These are phyloP conservation scores for Heliocidaris tuberculata DNA, from an alignment of 35 echinoderm and acorn worm species.

Conservation along the genomic window DNA sequence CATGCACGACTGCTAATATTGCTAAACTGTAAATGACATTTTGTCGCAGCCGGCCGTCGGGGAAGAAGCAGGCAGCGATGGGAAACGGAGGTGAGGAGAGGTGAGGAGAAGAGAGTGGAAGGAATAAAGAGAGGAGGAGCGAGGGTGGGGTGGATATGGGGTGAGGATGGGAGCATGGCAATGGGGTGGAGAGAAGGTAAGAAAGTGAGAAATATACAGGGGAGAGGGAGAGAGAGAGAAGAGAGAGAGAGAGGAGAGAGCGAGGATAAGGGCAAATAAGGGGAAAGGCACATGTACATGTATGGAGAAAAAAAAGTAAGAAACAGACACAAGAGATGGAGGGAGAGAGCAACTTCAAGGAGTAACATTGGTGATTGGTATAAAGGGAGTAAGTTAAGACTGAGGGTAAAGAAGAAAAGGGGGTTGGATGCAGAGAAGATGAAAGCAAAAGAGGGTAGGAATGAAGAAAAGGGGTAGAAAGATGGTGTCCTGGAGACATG, in stretches of 20 bases:
- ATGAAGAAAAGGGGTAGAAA: no score
- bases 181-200: neutral
- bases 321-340: no score
- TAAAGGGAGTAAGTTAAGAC: no score
- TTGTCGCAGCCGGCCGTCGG: neutral
- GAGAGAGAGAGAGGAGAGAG: neutral
- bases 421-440: no score
- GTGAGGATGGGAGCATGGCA: neutral
- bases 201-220: neutral
- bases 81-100: neutral
- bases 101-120: neutral
- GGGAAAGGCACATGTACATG: no score
- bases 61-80: neutral
- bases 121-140: neutral
- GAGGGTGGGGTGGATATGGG: neutral
- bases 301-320: no score
- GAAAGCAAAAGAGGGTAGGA: no score
- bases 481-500: no score
- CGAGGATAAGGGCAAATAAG: neutral
- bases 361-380: no score
- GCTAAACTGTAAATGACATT: neutral
- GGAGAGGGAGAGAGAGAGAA: neutral
- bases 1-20: slow-evolving; percentile 6
- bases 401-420: no score
- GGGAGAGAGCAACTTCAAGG: no score